A percentile compares a stretch with the other conserved stretches of the same genome.
phyloP scores from a whole-genome alignment of 2,113 vertebrate genomes.

The Labeo rohita region DNA sequence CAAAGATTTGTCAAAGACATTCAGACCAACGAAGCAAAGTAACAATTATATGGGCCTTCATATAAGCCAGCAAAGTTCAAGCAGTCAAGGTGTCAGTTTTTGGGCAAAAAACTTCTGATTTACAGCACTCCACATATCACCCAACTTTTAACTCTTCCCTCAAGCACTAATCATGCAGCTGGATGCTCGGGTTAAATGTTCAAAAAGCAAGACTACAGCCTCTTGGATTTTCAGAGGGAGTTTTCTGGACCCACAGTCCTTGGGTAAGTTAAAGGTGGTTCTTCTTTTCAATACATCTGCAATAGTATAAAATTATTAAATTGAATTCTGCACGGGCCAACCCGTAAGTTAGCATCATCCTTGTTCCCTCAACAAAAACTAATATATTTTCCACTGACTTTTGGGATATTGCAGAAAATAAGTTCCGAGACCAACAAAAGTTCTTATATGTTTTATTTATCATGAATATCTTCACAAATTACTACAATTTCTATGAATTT shows the following conservation, averaged over 20 bases:
- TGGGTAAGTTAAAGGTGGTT: not conserved
- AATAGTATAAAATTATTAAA: not conserved
- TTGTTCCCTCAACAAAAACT: not conserved
- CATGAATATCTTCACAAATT: not conserved
- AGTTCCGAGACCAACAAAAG: not conserved
- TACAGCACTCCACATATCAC: conserved; percentile 14
- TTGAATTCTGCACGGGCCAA: not conserved
- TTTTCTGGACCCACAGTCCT: not conserved
- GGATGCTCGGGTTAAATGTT: not conserved
- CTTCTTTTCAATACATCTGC: not conserved
- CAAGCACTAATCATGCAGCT: conserved; percentile 16
- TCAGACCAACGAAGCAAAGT: not conserved
- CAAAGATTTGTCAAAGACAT: not conserved
- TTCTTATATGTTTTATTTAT: not conserved
- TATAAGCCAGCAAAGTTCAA: conserved; percentile 4
- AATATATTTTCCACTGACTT: too few species aligned
- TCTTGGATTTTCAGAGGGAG: not conserved
- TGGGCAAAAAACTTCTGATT: not conserved
- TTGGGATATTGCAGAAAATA: not conserved
- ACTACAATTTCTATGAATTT: not conserved
- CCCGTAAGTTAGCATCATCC: not conserved
- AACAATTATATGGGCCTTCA: not conserved
- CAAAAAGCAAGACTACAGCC: not conserved
- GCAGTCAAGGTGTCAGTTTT: conserved; percentile 22
- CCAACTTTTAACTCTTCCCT: conserved; percentile 8